Conservation (phyloP, 2,888 invertebrate species). For the Tinea trinotella region DNA sequence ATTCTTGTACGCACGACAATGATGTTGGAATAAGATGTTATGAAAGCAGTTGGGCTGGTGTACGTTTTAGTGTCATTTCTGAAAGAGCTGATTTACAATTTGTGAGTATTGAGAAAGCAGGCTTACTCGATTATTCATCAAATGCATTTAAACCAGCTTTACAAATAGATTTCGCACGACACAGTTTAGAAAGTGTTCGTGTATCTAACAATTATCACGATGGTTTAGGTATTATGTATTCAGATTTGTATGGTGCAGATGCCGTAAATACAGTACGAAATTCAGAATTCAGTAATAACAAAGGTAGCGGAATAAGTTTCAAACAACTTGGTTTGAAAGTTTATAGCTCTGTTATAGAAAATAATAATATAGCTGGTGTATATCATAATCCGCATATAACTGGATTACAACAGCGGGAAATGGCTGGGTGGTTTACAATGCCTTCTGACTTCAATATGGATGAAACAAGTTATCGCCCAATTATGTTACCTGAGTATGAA, state of each 20-base stretch:
- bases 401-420: constrained; percentile 87
- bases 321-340: constrained; percentile 90
- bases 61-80: constrained; percentile 90
- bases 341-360: constrained; percentile 82
- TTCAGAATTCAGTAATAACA: constrained; percentile 87
- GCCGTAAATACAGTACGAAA: constrained; percentile 86
- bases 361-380: constrained; percentile 90
- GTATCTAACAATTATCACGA: constrained; percentile 91
- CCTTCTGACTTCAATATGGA: constrained; percentile 76
- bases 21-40: constrained; percentile 93
- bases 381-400: constrained; percentile 92
- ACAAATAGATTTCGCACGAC: constrained; percentile 88
- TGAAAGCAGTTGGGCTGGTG: constrained; percentile 94
- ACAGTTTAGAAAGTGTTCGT: constrained; percentile 85
- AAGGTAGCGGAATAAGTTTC: constrained; percentile 90
- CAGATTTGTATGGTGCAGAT: constrained; percentile 91
- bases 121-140: constrained; percentile 92
- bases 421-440: constrained; percentile 92
- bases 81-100: constrained; percentile 90
- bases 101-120: constrained; percentile 91
- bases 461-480: constrained; percentile 81
- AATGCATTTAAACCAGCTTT: constrained; percentile 90
- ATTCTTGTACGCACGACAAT: constrained; percentile 88
- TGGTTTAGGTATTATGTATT: constrained; percentile 94
- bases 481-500: constrained; percentile 78